Evolutionary conservation across 2,797 vertebrate genomes (phyloP).

Genomic region (Leptatherina wallacei): DNA sequence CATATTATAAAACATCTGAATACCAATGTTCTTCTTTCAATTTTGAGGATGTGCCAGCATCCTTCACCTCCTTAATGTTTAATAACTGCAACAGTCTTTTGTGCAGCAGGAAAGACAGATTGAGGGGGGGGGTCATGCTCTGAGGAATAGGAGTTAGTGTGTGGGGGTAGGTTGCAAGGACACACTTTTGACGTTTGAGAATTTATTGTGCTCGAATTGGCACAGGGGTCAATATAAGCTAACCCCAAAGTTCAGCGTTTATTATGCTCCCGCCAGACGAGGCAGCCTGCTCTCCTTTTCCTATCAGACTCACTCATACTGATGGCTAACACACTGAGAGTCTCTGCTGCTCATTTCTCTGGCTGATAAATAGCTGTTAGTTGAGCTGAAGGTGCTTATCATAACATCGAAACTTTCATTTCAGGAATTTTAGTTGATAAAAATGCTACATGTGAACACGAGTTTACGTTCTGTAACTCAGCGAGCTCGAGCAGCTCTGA

Average conservation of each 20-base stretch:
- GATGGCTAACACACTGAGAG: slow-evolving; percentile 44
- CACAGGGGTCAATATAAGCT: slow-evolving; percentile 40
- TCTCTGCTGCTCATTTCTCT: slow-evolving; percentile 47
- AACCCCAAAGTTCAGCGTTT: slow-evolving; percentile 51
- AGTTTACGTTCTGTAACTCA: not conserved
- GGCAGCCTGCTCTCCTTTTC: slow-evolving; percentile 15
- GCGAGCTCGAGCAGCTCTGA: slow-evolving; percentile 8
- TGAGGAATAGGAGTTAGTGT: slow-evolving; percentile 19
- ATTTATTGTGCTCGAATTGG: slow-evolving; percentile 66
- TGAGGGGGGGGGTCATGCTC: not conserved
- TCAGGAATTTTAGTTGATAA: not conserved
- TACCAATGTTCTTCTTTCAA: slow-evolving; percentile 22
- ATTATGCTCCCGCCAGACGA: slow-evolving; percentile 49
- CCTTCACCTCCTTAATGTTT: slow-evolving; percentile 5
- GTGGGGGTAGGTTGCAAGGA: not conserved
- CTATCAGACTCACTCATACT: slow-evolving; percentile 28
- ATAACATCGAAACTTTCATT: not conserved
- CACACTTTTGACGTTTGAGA: slow-evolving; percentile 11
- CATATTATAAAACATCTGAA: not conserved
- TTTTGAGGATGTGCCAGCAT: slow-evolving; percentile 15
- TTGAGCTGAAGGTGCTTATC: slow-evolving; percentile 17
- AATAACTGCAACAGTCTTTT: slow-evolving; percentile 4
- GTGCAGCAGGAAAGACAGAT: slow-evolving; percentile 2
- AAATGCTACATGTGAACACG: not conserved
- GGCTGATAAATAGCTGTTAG: slow-evolving; percentile 12